Conservation (phyloP, 2,888 invertebrate genomes). For the Netelia fuscicornis region DNA sequence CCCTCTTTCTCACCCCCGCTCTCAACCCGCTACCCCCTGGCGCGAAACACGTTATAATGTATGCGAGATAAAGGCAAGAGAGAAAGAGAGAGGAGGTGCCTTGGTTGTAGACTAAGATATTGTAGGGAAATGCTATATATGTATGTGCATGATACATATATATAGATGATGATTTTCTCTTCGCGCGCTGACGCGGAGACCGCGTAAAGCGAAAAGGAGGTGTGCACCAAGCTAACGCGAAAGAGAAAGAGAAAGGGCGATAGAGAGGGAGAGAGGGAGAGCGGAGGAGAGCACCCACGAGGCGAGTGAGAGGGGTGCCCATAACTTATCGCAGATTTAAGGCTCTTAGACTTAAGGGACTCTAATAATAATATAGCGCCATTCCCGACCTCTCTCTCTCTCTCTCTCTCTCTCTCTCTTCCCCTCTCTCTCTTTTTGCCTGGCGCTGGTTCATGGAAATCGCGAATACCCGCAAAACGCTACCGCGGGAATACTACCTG, state of each 20-base stretch:
- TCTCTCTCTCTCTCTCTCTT: constrained; percentile 48
- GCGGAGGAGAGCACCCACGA: constrained; percentile 68
- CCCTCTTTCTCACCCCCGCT: constrained; percentile 56
- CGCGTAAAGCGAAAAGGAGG: constrained; percentile 53
- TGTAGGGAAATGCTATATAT: constrained; percentile 83
- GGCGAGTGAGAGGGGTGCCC: constrained; percentile 79
- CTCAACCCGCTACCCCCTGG: constrained; percentile 70
- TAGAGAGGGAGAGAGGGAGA: constrained; percentile 72
- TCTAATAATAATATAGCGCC: constrained; percentile 85
- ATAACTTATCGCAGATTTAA: constrained; percentile 85
- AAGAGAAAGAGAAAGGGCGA: constrained; percentile 55
- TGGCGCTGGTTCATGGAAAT: constrained; percentile 79
- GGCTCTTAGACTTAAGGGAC: constrained; percentile 85
- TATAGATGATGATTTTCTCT: constrained; percentile 64
- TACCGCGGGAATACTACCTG: constrained; percentile 60
- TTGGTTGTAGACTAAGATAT: constrained; percentile 84
- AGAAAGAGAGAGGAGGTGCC: constrained; percentile 72
- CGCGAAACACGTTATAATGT: constrained; percentile 80
- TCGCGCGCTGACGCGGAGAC: constrained; percentile 60
- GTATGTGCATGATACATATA: constrained; percentile 26
- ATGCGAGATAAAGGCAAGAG: constrained; percentile 84
- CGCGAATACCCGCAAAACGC: constrained; percentile 75
- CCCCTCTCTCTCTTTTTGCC: constrained; percentile 56
- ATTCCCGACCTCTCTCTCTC: constrained; percentile 74
- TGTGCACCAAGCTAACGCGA: constrained; percentile 33